These are phyloP conservation scores for Furnarius figulus DNA, from an alignment of 2,113 vertebrate genomes.

Conservation along the genomic window DNA sequence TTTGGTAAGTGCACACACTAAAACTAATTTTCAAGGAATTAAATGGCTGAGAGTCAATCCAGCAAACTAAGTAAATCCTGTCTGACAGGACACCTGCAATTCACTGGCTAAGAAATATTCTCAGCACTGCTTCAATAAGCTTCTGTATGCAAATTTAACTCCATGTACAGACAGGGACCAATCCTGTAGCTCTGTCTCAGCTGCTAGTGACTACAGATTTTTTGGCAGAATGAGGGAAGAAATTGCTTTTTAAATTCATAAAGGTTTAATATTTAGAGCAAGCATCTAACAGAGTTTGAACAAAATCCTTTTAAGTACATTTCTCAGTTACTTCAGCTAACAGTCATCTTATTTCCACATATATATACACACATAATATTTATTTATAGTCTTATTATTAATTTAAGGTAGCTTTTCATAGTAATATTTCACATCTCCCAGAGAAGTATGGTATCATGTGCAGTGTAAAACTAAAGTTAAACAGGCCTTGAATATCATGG, in stretches of 20 bases:
- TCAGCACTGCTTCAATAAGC: not conserved
- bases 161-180: accelerated
- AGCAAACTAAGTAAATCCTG: not conserved
- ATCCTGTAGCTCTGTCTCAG: not conserved
- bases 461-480: not conserved
- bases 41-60: not conserved
- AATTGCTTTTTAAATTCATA: not conserved
- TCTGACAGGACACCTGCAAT: not conserved
- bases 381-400: not conserved
- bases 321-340: not conserved
- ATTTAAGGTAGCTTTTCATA: not conserved
- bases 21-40: conserved; percentile 34
- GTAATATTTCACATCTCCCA: not conserved
- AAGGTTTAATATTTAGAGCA: not conserved
- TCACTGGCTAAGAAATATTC: not conserved
- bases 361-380: not conserved
- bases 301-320: not conserved
- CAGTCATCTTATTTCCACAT: not conserved
- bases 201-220: not conserved
- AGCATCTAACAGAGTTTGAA: not conserved
- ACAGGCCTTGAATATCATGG: not conserved
- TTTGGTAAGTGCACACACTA: not conserved
- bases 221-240: not conserved
- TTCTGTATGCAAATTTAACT: not conserved
- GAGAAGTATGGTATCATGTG: accelerated